Base-by-base conservation (phyloP, 2,888 invertebrate species). In the Harpalus rubripes region DNA sequence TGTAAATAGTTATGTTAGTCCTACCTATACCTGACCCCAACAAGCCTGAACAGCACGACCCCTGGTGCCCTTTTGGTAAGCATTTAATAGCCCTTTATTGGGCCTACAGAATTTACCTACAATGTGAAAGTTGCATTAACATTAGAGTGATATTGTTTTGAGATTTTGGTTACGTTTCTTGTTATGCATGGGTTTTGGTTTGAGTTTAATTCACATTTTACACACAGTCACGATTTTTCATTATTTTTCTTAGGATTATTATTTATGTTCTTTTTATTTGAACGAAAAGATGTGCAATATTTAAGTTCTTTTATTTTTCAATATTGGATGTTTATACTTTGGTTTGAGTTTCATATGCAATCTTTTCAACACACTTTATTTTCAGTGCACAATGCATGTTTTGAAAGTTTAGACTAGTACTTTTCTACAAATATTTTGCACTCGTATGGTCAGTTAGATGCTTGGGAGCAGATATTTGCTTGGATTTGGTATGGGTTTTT, bases 41-140 rank as follows among this genome's bases (percentile, higher is more conserved):
- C 92, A 95, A 96, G 93, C 96, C 96, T 91, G 95, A 95, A 93
- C 96, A 96, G 95, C 96, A 96, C 93, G 96, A 96, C 93, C 95
- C 96, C 92, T 96, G 96, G 95, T 96, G 96, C 93, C 96, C 96
- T 91, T 81, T 96, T 92, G 95, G 95, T 95, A 95, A 95, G 95
- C 89, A 87, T 84, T 72, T 81, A 26, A 52, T 72, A 32, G 16
- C 80, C 80, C 87, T 87, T 86, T 32, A 5, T 86, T 87, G 86
- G 86, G 85, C 86, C 83, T 80, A 84, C 84, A 22, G 44, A 32
- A 32, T 32, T 32, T 32, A 32, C 32, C 32, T 32, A 32, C 32
- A 32, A 32, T 32, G 32, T 32, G 32, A 32, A 32, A 81, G 56
- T 39, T 86, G 88, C 88, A 15, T 65, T 61, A 52, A 82, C 81